These are phyloP conservation scores for Crax fasciolata DNA, from an alignment of 2,797 vertebrate genomes.

Conservation along the genomic window DNA sequence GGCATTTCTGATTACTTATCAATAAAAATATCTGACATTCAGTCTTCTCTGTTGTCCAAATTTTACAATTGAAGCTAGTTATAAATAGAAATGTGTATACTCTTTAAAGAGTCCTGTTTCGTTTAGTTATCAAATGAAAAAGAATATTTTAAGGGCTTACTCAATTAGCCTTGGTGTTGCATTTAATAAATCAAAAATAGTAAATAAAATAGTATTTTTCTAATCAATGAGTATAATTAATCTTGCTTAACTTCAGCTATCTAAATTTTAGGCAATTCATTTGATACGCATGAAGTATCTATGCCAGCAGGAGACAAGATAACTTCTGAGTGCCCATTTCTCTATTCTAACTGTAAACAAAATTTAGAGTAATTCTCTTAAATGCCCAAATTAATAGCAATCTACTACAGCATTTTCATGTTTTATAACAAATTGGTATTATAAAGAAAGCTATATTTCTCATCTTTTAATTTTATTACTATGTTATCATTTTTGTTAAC, in stretches of 20 bases:
- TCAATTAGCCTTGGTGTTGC: neutral
- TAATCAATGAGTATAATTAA: neutral
- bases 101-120: neutral
- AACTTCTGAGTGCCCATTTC: neutral
- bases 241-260: neutral
- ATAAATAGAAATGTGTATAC: neutral
- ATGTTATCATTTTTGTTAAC: neutral
- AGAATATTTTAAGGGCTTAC: neutral
- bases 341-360: neutral
- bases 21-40: neutral
- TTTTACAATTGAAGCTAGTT: neutral
- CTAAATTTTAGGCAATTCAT: neutral
- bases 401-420: neutral
- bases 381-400: neutral
- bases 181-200: neutral
- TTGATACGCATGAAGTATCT: neutral
- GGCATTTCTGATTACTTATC: neutral
- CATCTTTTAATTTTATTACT: neutral
- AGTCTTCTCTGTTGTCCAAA: neutral
- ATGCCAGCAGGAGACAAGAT: neutral
- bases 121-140: neutral
- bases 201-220: neutral
- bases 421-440: neutral
- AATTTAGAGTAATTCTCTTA: neutral
- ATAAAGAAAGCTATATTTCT: neutral